Conservation (phyloP, 2,888 invertebrate species). For the Gandaritis pyraliata region DNA sequence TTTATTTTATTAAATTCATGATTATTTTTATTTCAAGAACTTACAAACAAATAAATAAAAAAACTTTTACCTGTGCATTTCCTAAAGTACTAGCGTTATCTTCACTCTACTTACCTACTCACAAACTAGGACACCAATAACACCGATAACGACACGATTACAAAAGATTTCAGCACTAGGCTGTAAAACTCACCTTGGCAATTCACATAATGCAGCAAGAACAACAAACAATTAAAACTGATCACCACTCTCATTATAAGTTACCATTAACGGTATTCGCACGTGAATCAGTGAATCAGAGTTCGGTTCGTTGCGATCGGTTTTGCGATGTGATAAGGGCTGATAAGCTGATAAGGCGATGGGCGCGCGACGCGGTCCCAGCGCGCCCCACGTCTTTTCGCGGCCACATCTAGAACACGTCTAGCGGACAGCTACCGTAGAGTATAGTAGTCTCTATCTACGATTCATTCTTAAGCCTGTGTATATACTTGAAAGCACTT, state of each 20-base stretch:
- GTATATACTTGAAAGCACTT: conserved; percentile 11
- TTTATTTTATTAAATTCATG: no score
- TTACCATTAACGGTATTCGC: conserved; percentile 63
- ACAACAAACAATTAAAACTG: conserved; percentile 59
- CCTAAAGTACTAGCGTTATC: conserved; percentile 8
- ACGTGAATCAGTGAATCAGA: conserved; percentile 54
- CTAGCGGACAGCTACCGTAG: conserved; percentile 43
- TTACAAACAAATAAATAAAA: no score
- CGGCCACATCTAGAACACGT: conserved; percentile 70
- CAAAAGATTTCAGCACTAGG: conserved; percentile 38
- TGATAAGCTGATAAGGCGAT: conserved; percentile 72
- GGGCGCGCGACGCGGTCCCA: conserved; percentile 56
- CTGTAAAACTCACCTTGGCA: conserved; percentile 70
- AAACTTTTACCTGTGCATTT: not conserved
- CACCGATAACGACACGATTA: conserved; percentile 26
- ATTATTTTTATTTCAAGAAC: no score
- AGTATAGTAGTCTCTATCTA: not conserved
- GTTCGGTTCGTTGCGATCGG: conserved; percentile 61
- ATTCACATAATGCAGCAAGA: conserved; percentile 58
- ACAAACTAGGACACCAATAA: conserved; percentile 28
- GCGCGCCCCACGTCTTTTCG: conserved; percentile 63
- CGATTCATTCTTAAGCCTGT: conserved; percentile 3
- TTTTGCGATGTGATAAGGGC: conserved; percentile 80
- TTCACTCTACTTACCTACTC: conserved; percentile 29
- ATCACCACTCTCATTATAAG: conserved; percentile 64